Conservation (phyloP, 2,888 invertebrate species). For the Gymnocheta viridis region DNA sequence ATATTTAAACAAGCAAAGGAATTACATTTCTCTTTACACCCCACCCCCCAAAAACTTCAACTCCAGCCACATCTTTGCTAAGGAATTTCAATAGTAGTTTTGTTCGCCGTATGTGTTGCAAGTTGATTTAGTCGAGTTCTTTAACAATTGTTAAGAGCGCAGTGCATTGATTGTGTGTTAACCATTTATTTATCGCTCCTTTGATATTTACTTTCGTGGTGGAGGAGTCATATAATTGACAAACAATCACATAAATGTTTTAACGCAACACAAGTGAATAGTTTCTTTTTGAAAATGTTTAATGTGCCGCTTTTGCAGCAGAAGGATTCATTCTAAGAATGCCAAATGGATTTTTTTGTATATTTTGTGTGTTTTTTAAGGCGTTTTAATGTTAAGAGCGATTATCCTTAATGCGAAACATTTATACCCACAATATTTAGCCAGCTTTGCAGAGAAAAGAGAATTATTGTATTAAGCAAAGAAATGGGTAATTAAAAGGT, state of each 20-base stretch:
- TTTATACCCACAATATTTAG: background rate
- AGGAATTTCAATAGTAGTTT: conserved; percentile 61
- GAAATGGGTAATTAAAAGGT: too few species aligned
- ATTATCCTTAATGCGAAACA: background rate
- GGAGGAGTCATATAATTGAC: conserved; percentile 73
- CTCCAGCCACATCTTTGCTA: conserved; percentile 15
- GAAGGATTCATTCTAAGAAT: too few species aligned
- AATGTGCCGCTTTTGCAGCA: conserved; percentile 46
- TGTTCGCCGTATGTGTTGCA: conserved; percentile 33
- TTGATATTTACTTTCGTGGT: conserved; percentile 54
- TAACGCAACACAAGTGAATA: conserved; percentile 65
- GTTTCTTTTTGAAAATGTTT: conserved; percentile 43
- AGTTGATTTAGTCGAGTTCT: conserved; percentile 37
- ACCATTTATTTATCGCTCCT: conserved; percentile 56
- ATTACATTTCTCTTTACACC: conserved; percentile 8
- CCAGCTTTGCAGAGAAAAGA: background rate
- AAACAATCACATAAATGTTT: conserved; percentile 73
- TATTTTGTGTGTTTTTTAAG: too few species aligned
- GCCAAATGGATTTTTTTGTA: too few species aligned
- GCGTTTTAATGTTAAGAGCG: background rate
- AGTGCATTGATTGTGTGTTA: conserved; percentile 50
- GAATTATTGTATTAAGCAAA: background rate
- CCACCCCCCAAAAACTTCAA: background rate
- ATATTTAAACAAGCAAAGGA: background rate
- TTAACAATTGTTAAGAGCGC: conserved; percentile 49